Evolutionary conservation across 1,140 invertebrate genomes (phyloP).

Genomic region (Pararge aegeria): DNA sequence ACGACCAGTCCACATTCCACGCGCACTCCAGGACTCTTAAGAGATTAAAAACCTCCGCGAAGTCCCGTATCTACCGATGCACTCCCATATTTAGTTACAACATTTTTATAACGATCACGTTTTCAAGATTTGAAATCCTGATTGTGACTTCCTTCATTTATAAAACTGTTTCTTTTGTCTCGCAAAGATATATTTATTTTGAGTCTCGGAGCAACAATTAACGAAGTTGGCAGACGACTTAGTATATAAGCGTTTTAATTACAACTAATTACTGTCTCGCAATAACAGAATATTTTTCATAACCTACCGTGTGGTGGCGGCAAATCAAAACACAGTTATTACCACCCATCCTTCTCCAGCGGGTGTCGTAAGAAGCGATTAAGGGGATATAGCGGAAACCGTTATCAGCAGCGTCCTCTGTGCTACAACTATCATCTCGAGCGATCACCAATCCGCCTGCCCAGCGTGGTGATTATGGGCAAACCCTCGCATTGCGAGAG

Average conservation of each 20-base stretch:
- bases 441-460: too few species aligned
- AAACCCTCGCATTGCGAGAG: too few species aligned
- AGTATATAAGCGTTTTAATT: neutral
- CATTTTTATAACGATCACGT: constrained; percentile 36
- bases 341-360: too few species aligned
- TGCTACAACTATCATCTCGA: too few species aligned
- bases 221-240: neutral
- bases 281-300: too few species aligned
- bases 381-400: too few species aligned
- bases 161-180: constrained; percentile 5
- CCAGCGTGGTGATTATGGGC: too few species aligned
- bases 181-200: neutral
- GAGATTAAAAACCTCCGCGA: constrained; percentile 51
- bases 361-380: too few species aligned
- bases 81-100: constrained; percentile 37
- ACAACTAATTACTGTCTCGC: neutral
- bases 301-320: too few species aligned
- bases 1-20: constrained; percentile 60
- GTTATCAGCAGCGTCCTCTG: too few species aligned
- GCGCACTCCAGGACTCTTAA: constrained; percentile 42
- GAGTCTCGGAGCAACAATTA: neutral
- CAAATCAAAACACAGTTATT: too few species aligned
- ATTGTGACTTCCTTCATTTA: constrained; percentile 31
- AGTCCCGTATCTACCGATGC: constrained; percentile 35
- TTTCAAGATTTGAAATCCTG: constrained; percentile 27